These are phyloP conservation scores for Drosophila fulvimacula DNA, from an alignment of 2,888 invertebrate genomes.

Conservation along the genomic window DNA sequence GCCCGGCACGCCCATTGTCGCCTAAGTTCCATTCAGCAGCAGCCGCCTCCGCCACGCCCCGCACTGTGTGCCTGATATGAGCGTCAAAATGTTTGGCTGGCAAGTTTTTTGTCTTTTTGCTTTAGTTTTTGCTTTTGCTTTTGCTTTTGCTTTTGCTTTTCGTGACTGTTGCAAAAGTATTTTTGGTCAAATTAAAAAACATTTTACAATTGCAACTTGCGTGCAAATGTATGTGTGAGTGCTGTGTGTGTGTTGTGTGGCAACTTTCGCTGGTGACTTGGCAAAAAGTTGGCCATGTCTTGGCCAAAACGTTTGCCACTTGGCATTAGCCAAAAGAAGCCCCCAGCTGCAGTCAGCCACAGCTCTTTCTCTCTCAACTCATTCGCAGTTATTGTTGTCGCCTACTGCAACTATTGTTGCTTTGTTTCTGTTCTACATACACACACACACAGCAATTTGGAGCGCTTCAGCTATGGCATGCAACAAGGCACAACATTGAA, in stretches of 20 bases:
- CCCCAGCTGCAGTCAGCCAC: conserved; percentile 29
- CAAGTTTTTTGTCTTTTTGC: conserved; percentile 32
- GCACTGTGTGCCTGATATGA: conserved; percentile 23
- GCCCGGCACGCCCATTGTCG: conserved; percentile 13
- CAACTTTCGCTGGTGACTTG: conserved; percentile 59
- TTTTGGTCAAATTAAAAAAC: conserved; percentile 78
- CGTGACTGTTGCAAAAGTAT: conserved; percentile 72
- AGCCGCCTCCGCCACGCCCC: neutral
- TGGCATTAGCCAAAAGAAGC: conserved; percentile 46
- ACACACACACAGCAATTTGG: neutral
- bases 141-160: conserved; percentile 28
- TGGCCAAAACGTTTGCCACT: conserved; percentile 67
- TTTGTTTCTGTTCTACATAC: conserved; percentile 8
- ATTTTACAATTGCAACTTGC: conserved; percentile 68
- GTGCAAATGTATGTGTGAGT: conserved; percentile 21
- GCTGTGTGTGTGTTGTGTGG: conserved; percentile 27
- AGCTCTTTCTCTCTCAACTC: conserved; percentile 25
- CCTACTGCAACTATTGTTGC: conserved; percentile 8
- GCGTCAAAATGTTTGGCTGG: conserved; percentile 46
- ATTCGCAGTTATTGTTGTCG: conserved; percentile 55
- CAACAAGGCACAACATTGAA: neutral
- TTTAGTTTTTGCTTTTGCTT: conserved; percentile 19
- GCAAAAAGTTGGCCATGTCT: conserved; percentile 57
- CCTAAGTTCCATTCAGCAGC: conserved; percentile 3
- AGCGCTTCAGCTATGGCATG: neutral